phyloP scores from a whole-genome alignment of 2,797 vertebrate species.

The Lophura swinhoii region DNA sequence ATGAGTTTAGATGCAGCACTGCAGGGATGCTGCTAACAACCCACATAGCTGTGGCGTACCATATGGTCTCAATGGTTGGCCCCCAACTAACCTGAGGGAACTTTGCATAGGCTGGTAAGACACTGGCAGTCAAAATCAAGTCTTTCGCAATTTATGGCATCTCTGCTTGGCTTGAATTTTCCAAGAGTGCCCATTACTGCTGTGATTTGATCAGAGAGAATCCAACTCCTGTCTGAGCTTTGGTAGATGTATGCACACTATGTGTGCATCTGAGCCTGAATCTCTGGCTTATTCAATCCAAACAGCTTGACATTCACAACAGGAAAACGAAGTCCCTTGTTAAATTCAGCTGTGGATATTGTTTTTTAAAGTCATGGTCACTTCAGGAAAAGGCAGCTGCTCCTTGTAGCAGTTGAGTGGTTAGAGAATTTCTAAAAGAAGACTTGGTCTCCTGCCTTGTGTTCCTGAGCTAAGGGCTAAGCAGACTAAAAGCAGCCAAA shows the following conservation, averaged over 20 bases:
- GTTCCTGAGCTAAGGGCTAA: not conserved
- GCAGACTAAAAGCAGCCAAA: not conserved
- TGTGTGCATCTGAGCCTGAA: not conserved
- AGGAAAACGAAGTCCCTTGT: fast-evolving
- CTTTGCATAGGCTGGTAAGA: not conserved
- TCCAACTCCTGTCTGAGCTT: fast-evolving
- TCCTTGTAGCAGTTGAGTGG: not conserved
- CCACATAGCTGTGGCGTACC: fast-evolving
- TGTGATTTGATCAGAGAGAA: not conserved
- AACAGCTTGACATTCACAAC: not conserved
- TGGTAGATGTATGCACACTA: too few species aligned
- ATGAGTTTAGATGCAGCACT: not conserved
- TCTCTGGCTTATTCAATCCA: not conserved
- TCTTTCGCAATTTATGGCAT: not conserved
- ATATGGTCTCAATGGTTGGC: not conserved
- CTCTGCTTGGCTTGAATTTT: not conserved
- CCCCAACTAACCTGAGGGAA: not conserved
- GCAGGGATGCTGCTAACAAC: not conserved
- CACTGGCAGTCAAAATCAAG: not conserved
- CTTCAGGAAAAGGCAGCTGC: not conserved
- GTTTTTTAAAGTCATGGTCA: not conserved
- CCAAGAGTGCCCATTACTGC: not conserved
- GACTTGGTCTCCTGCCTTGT: not conserved
- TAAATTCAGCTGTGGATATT: not conserved
- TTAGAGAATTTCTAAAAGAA: not conserved